Conservation (phyloP, 2,888 invertebrate genomes). For the Erebia aethiops region DNA sequence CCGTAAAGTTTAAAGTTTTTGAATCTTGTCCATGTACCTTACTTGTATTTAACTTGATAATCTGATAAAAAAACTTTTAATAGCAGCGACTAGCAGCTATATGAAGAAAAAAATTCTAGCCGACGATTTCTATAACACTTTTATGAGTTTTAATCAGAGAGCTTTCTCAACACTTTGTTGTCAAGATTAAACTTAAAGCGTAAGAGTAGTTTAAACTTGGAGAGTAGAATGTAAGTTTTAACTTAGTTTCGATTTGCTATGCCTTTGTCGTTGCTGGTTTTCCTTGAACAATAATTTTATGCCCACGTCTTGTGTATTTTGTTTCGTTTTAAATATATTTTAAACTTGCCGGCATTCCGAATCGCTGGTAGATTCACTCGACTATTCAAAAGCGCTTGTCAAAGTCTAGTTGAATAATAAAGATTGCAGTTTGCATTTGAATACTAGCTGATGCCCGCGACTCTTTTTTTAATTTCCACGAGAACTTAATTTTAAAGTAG, state of each 20-base stretch:
- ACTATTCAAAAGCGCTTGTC: too few species aligned
- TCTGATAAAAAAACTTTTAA: not conserved
- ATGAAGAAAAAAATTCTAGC: not conserved
- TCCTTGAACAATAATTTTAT: not conserved
- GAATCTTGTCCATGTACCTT: not conserved
- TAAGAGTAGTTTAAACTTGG: conserved; percentile 4
- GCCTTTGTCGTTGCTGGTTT: not conserved
- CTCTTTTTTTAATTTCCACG: too few species aligned
- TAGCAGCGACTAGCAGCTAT: conserved; percentile 2
- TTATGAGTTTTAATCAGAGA: conserved; percentile 18
- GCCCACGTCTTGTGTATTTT: not conserved
- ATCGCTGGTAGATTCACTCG: too few species aligned
- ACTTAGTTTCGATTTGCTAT: conserved; percentile 4
- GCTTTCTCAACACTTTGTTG: conserved; percentile 12
- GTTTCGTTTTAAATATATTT: not conserved
- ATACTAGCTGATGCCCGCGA: too few species aligned
- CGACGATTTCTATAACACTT: conserved; percentile 8
- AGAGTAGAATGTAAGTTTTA: not conserved
- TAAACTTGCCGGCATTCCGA: too few species aligned
- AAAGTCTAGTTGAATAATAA: too few species aligned
- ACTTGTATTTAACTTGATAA: not conserved
- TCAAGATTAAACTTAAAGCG: conserved; percentile 7
- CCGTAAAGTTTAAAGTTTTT: not conserved
- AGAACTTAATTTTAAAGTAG: too few species aligned
- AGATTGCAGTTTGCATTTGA: too few species aligned